Evolutionary conservation across 1,140 invertebrate species (phyloP).

Genomic region (Arion vulgaris): DNA sequence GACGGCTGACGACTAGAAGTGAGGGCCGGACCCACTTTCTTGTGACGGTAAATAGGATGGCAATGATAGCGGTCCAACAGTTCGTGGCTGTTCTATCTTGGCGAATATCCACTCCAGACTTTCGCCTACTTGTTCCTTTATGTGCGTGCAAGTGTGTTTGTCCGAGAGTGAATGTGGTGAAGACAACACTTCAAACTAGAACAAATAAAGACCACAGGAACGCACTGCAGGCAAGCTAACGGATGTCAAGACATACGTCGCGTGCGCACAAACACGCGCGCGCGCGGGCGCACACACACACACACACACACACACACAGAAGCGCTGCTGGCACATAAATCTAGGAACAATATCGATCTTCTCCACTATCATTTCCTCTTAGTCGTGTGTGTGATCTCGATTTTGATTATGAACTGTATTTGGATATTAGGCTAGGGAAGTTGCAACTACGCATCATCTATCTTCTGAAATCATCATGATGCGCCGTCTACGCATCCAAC

Average conservation of each 20-base stretch:
- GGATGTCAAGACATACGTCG: neutral
- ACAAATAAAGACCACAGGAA: neutral
- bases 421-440: no score
- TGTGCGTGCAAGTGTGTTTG: neutral
- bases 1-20: no score
- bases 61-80: no score
- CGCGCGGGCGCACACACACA: neutral
- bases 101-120: no score
- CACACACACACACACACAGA: neutral
- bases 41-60: no score
- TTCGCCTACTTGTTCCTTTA: neutral
- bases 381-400: neutral
- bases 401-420: no score
- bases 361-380: neutral
- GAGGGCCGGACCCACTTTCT: no score
- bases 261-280: neutral
- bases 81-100: no score
- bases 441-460: no score
- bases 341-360: neutral
- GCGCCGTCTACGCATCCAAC: no score
- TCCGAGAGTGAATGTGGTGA: no score
- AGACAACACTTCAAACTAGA: neutral
- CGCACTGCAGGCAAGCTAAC: neutral
- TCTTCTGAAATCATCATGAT: no score
- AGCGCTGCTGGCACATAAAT: neutral